Evolutionary conservation across 2,797 vertebrate genomes (phyloP), one percentile per base, ranked within the genome.

Genomic region (Anguilla obscura): DNA sequence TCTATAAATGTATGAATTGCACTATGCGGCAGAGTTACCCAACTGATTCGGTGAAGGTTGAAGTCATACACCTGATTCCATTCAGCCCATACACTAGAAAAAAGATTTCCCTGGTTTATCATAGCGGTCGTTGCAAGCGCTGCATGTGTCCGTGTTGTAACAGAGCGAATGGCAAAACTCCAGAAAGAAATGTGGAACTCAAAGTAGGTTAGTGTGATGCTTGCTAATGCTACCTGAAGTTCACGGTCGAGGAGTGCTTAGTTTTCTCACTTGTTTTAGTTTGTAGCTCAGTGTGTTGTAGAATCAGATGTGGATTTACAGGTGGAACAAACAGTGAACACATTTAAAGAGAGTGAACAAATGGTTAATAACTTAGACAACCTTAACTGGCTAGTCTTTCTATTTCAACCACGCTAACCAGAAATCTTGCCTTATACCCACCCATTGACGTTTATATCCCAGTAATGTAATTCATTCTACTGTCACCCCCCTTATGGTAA

Each of bases 401-500:
- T 48, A 82, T 50, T 82, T 82, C 24, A 9, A 3, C 30, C 45
- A 50, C 18, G 12, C 21, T 82, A 6, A 48, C 16, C 8, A 24
- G 45, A n/a, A 0, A 45, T 87, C 66, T 7, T 86, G 85, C 60
- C 33, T 87, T 50, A 45, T 45, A 45, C 40, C 40, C 40, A 48
- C 33, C 56, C 87, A 89, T 88, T 91, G 90, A 66, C 88, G 86
- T 85, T 36, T 85, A 76, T 88, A 5, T 40, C 18, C 12, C 36
- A 36, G 36, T 76, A 7, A 36, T 40, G 69, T 30, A 27, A 71
- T 12, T 54, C 48, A 58, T 85, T 79, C 89, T 90, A 89, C 84
- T 66, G 30, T 89, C 88, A 63, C 76, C 71, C 71, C 89, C 89
- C 90, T 89, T 90, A 88, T 92, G 89, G 91, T 85, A 89, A 85